phyloP scores from a whole-genome alignment of 2,113 vertebrate genomes.

The Eptatretus burgeri region DNA sequence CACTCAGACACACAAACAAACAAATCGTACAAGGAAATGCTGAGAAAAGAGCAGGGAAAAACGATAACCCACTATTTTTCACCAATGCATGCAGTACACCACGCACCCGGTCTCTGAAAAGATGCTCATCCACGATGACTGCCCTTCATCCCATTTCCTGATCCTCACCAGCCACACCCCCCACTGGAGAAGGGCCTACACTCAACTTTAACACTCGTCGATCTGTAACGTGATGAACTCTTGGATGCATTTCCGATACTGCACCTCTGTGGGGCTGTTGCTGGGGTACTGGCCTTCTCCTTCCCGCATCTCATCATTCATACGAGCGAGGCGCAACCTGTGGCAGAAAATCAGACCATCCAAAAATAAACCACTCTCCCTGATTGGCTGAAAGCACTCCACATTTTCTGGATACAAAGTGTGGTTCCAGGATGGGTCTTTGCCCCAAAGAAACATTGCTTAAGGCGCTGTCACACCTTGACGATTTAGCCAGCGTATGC shows the following conservation, averaged over 20 bases:
- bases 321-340: slow-evolving; percentile 67
- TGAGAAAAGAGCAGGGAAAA: not conserved
- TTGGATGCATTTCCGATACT: slow-evolving; percentile 86
- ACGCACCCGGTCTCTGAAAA: not conserved
- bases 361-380: no score
- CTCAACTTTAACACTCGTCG: slow-evolving; percentile 39
- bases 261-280: slow-evolving; percentile 78
- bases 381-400: no score
- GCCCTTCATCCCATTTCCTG: not conserved
- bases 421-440: no score
- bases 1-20: no score
- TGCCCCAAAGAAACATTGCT: no score
- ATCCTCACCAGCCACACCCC: not conserved
- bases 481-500: no score
- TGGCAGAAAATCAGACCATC: no score
- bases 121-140: not conserved
- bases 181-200: slow-evolving; percentile 9
- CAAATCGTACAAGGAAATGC: not conserved
- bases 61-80: not conserved
- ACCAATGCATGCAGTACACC: not conserved
- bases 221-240: slow-evolving; percentile 83
- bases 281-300: slow-evolving; percentile 50
- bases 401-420: no score
- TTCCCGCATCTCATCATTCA: slow-evolving; percentile 95
- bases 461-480: no score